phyloP scores from a whole-genome alignment of 2,888 invertebrate genomes.

The Laothoe populi region DNA sequence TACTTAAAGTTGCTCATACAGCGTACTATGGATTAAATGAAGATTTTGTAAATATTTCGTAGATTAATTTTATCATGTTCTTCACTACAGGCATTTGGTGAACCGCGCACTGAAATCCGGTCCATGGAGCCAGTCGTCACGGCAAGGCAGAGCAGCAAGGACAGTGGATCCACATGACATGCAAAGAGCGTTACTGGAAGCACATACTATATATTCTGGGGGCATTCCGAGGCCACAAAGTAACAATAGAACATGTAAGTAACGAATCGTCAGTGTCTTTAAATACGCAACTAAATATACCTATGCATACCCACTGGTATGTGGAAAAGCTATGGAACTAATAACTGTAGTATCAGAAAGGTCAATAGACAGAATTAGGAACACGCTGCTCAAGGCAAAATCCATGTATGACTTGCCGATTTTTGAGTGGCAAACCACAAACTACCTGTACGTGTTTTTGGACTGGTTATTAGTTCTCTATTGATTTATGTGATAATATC shows the following conservation, averaged over 20 bases:
- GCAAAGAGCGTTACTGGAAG: constrained; percentile 86
- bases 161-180: constrained; percentile 91
- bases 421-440: too few relatives aligned
- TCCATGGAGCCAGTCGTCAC: constrained; percentile 87
- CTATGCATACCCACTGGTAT: too few relatives aligned
- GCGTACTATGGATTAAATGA: too few relatives aligned
- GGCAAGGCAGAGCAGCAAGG: constrained; percentile 87
- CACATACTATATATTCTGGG: constrained; percentile 67
- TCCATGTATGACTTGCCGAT: too few relatives aligned
- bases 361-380: too few relatives aligned
- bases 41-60: background rate
- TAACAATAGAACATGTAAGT: constrained; percentile 70
- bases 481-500: too few relatives aligned
- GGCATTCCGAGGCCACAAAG: constrained; percentile 45
- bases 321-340: too few relatives aligned
- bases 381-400: too few relatives aligned
- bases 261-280: background rate
- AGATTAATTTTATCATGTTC: constrained; percentile 36
- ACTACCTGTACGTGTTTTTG: too few relatives aligned
- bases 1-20: background rate
- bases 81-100: constrained; percentile 88
- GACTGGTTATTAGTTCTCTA: too few relatives aligned
- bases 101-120: constrained; percentile 88
- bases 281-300: too few relatives aligned
- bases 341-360: too few relatives aligned